These are phyloP conservation scores for Sebastolobus altivelis DNA, from an alignment of 2,797 vertebrate genomes.

Conservation along the genomic window DNA sequence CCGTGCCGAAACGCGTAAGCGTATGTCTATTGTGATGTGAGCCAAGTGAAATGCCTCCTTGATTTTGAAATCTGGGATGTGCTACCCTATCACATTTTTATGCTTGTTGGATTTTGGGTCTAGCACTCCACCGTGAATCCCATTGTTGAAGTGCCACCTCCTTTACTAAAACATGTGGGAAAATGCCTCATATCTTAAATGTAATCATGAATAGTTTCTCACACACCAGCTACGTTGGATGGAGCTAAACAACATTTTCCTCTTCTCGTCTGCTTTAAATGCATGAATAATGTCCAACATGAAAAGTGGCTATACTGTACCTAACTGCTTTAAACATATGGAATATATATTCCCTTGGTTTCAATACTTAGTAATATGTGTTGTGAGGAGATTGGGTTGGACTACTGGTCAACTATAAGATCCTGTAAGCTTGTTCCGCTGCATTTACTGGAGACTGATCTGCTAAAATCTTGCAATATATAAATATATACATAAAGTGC, in stretches of 20 bases:
- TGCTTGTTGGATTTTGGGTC: no score
- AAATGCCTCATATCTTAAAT: neutral
- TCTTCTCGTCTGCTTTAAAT: neutral
- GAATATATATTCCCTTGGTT: neutral
- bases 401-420: neutral
- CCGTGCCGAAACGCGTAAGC: no score
- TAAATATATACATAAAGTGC: conserved; percentile 18
- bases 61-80: no score
- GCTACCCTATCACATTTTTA: no score
- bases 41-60: no score
- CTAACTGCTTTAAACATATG: neutral
- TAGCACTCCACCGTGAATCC: neutral
- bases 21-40: no score
- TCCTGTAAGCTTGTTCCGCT: conserved; percentile 6
- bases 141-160: neutral
- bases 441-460: conserved; percentile 7
- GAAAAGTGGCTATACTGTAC: neutral
- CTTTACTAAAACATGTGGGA: neutral
- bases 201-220: conserved; percentile 29
- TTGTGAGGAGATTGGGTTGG: neutral
- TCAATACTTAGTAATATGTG: neutral
- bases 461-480: conserved; percentile 39
- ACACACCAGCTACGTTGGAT: conserved; percentile 6
- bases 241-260: neutral
- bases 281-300: neutral